Evolutionary conservation across 2,888 invertebrate genomes (phyloP), one percentile per base, ranked within the genome.

Genomic region (Ichneumoninae sp.): DNA sequence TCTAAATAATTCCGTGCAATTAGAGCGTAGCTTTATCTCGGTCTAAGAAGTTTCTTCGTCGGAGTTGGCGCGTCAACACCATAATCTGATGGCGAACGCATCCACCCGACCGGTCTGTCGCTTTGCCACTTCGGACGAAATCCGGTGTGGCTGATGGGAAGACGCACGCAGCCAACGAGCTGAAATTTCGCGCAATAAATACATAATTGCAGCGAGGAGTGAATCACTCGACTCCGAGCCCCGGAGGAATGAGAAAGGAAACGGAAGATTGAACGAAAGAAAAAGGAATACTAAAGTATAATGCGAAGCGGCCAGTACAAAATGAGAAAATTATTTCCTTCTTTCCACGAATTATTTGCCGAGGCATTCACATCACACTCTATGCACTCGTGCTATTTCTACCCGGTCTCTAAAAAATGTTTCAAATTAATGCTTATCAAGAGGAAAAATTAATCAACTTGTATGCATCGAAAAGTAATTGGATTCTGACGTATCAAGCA

Each of bases 151-250:
- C 70, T 54, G 75, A 88, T 87, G 69, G 75, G 82, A 81, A 79
- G 83, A 84, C 75, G 60, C 69, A 69, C 19, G 85, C 52, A 79
- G 83, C 44, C 74, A 87, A 78, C 85, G 74, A 60, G 52, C 33
- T 74, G 87, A 90, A 91, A 89, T 90, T 91, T 88, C 86, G 86
- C 89, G 88, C 88, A 91, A 91, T 92, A 92, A 92, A 92, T 91
- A 90, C 89, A 87, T 91, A 92, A 92, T 92, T 90, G 89, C 88
- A 83, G 16, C 86, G 82, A 75, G 76, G 77, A 86, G 82, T 87
- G 88, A 90, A 86, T 89, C 86, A 87, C 69, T 68, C 26, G 33
- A 77, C 69, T 33, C n/a, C 3, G 26, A 52, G 83, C 50, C 66
- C 19, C 22, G 66, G 73, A 63, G 71, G 71, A 63, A 40, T 19